A percentile compares a stretch with the other conserved stretches of the same genome.
phyloP scores from a whole-genome alignment of 2,797 vertebrate genomes.

The Darevskia mixta region DNA sequence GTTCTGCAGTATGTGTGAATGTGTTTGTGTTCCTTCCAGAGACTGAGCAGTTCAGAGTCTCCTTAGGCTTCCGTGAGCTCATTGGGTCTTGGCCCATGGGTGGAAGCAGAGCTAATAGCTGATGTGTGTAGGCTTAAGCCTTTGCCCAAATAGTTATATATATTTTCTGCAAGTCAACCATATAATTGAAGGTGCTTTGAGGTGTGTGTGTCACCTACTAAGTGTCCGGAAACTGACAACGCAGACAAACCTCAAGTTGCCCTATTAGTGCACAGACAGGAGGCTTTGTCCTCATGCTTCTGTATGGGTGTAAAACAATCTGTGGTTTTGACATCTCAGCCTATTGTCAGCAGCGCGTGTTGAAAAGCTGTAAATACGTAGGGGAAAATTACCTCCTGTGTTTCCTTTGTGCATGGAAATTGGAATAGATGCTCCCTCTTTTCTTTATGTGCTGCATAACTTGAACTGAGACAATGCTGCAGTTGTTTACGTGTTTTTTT shows the following conservation, averaged over 20 bases:
- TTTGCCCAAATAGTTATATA: neutral
- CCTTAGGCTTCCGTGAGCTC: neutral
- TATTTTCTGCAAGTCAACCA: neutral
- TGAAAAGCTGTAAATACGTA: neutral
- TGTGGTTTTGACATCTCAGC: neutral
- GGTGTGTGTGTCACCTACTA: neutral
- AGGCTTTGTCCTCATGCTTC: neutral
- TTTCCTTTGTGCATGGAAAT: neutral
- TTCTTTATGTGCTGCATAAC: too few species aligned
- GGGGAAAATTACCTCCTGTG: neutral
- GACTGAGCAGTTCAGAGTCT: neutral
- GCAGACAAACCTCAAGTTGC: neutral
- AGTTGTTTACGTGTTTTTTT: too few species aligned
- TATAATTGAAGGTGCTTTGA: too few species aligned
- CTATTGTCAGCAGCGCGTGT: neutral
- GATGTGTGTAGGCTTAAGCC: neutral
- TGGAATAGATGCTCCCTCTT: too few species aligned
- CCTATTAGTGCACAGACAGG: neutral
- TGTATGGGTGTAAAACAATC: neutral
- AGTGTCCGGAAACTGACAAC: neutral
- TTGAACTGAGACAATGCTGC: too few species aligned
- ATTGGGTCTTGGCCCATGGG: neutral
- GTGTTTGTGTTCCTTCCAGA: too few species aligned
- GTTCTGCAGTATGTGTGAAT: too few species aligned
- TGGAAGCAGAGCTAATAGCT: neutral